Base-by-base conservation (phyloP, 2,888 invertebrate species). In the Amphimallon solstitiale region DNA sequence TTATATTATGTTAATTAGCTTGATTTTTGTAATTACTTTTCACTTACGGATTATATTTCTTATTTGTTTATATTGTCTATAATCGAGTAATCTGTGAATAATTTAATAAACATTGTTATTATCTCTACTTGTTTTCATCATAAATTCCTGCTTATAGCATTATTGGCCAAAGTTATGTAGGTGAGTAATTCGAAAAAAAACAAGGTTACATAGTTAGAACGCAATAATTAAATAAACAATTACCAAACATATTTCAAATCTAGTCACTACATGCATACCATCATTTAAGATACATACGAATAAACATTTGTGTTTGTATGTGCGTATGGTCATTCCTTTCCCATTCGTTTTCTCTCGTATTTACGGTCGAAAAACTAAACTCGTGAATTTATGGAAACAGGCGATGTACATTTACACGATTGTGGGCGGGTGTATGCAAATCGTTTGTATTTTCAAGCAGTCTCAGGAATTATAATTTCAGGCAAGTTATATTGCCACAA, bases 381-480 rank as follows among this genome's bases (percentile, higher is more conserved):
- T 56, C 9, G 10, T n/a, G n/a, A 56, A 56, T 56, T 40, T 56
- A 43, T 21, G 43, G 9, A 3, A 43, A 43, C 12, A 43, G 15
- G 15, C 23, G 2, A 15, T 12, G 37, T 43, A 40, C 52, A 15
- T 40, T 29, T 29, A 9, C 3, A 23, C 23, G 29, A 29, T 7
- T 2, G 43, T 56, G 21, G 40, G 54, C 14, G 21, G 54, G 7
- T 21, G 21, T 23, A 54, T 38, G 56, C 12, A 21, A 29, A 56
- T 56, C 23, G 40, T 40, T 2, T 56, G 14, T 43, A 29, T 56
- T 43, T 56, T 29, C 29, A 21, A 40, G 15, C 37, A 15, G 2
- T 19, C 37, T 10, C 37, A n/a, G 19, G 37, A 52, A 52, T 35
- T 35, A 37, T 52, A 19, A 35, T 52, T 52, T 35, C 17, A 52